A percentile compares a stretch with the other conserved stretches of the same genome.
Conservation (phyloP, 2,113 vertebrate genomes). For the Thomomys bottae region DNA sequence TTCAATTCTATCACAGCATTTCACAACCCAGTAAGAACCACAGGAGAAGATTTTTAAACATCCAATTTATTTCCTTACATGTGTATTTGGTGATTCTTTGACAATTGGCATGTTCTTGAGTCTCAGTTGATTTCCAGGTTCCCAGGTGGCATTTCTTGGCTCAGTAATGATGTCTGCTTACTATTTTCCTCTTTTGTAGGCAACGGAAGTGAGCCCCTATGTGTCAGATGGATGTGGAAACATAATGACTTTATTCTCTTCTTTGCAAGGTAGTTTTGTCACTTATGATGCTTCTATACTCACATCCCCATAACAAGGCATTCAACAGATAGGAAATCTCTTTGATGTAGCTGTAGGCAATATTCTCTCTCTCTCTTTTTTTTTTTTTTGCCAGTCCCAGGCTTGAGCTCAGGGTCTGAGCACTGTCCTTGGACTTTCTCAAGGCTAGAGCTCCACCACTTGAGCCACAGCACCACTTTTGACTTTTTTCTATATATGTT, state of each 20-base stretch:
- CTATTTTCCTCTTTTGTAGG: background rate
- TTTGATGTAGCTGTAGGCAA: too few relatives aligned
- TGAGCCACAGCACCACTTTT: too few relatives aligned
- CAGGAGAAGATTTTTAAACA: background rate
- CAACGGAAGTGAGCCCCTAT: background rate
- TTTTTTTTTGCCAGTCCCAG: too few relatives aligned
- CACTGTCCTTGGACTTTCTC: too few relatives aligned
- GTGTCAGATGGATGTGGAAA: conserved; percentile 3
- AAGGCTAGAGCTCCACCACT: too few relatives aligned
- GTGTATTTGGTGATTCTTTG: conserved; percentile 49
- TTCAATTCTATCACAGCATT: background rate
- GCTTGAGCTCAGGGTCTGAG: too few relatives aligned
- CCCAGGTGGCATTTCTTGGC: background rate
- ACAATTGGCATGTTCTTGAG: background rate
- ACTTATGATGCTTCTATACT: background rate
- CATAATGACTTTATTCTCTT: background rate
- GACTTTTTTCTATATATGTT: too few relatives aligned
- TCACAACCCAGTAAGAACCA: conserved; percentile 7
- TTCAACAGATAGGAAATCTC: background rate
- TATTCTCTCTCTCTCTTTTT: background rate
- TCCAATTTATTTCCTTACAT: conserved; percentile 59
- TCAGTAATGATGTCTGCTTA: conserved; percentile 19
- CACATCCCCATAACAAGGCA: background rate
- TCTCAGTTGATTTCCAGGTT: conserved; percentile 14
- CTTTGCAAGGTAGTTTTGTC: background rate